Evolutionary conservation across 2,888 invertebrate genomes (phyloP).

Genomic region (Acrobasis suavella): DNA sequence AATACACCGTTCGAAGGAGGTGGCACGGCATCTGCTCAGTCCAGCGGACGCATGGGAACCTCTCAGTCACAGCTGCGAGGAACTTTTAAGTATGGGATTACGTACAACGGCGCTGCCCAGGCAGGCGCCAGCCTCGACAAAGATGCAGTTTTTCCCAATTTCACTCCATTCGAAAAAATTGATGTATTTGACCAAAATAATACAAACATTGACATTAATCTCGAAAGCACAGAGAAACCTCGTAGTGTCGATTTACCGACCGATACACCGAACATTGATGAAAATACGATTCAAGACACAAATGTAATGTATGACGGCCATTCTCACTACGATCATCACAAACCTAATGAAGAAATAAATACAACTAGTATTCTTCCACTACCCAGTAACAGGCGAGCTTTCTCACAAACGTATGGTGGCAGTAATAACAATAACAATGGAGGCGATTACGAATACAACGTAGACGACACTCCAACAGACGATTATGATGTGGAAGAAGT

Average conservation of each 20-base stretch:
- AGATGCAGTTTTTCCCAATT: conserved; percentile 71
- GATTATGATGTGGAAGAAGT: conserved; percentile 73
- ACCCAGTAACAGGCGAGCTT: conserved; percentile 61
- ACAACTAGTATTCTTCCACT: conserved; percentile 45
- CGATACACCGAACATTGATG: conserved; percentile 38
- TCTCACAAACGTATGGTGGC: conserved; percentile 48
- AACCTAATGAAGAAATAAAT: conserved; percentile 37
- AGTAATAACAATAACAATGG: conserved; percentile 42
- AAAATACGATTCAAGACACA: conserved; percentile 45
- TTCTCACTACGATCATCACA: conserved; percentile 69
- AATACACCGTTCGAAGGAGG: conserved; percentile 86
- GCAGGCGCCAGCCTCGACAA: conserved; percentile 88
- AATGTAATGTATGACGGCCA: conserved; percentile 54
- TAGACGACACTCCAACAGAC: conserved; percentile 57
- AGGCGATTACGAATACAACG: conserved; percentile 64
- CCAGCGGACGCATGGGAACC: conserved; percentile 88
- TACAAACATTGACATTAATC: conserved; percentile 65
- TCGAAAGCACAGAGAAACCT: conserved; percentile 41
- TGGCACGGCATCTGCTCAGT: conserved; percentile 90
- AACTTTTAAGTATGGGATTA: conserved; percentile 89
- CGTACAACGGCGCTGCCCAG: conserved; percentile 91
- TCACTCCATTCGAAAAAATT: conserved; percentile 69
- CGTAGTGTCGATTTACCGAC: conserved; percentile 33
- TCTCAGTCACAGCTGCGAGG: conserved; percentile 93
- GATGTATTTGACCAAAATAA: conserved; percentile 69